phyloP scores from a whole-genome alignment of 2,797 vertebrate genomes.

The Enteromius unitaeniatus region DNA sequence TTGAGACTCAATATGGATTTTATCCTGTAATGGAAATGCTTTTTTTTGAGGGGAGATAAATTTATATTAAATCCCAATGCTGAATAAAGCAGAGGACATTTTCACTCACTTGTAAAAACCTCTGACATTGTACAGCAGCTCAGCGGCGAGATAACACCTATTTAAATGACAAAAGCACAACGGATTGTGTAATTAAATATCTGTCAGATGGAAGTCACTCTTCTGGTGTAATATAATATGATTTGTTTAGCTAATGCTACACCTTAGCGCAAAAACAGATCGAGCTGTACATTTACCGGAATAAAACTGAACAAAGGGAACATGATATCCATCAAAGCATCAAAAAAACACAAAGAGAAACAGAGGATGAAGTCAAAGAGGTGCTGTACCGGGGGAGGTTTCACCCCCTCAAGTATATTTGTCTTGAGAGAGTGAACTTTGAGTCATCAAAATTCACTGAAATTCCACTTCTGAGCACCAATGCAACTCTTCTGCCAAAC shows the following conservation, averaged over 20 bases:
- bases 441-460: slow-evolving; percentile 61
- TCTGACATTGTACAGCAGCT: slow-evolving; percentile 31
- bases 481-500: slow-evolving; percentile 64
- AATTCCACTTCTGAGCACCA: slow-evolving; percentile 59
- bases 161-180: slow-evolving; percentile 43
- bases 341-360: slow-evolving; percentile 17
- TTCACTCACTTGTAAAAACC: slow-evolving; percentile 41
- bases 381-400: slow-evolving; percentile 24
- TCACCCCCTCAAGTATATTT: slow-evolving; percentile 56
- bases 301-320: slow-evolving; percentile 31
- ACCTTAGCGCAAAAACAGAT: background rate
- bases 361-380: slow-evolving; percentile 41
- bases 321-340: slow-evolving; percentile 3
- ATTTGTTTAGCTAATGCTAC: slow-evolving; percentile 19
- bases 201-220: slow-evolving; percentile 56
- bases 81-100: slow-evolving; percentile 47
- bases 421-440: slow-evolving; percentile 52
- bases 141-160: slow-evolving; percentile 1
- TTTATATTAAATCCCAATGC: slow-evolving; percentile 51
- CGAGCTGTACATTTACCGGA: background rate
- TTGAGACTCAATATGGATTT: slow-evolving; percentile 55
- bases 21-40: slow-evolving; percentile 59
- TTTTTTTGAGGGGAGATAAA: slow-evolving; percentile 52
- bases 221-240: slow-evolving; percentile 18
- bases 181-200: slow-evolving; percentile 71